These are phyloP conservation scores for Bujurquina vittata DNA, from an alignment of 2,113 vertebrate species.

Conservation along the genomic window DNA sequence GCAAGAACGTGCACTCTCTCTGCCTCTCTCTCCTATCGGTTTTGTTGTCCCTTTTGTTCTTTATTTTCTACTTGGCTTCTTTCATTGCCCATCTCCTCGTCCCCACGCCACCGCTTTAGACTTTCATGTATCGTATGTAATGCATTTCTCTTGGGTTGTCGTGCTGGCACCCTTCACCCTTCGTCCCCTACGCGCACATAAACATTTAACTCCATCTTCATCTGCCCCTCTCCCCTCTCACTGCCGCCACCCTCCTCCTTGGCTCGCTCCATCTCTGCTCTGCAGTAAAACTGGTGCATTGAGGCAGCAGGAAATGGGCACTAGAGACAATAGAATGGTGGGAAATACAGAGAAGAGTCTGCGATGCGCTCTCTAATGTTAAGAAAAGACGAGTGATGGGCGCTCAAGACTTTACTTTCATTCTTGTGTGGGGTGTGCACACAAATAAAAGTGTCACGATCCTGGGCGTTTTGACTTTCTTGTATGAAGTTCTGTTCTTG, in stretches of 20 bases:
- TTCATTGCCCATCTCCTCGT: background rate
- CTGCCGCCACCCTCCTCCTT: constrained; percentile 55
- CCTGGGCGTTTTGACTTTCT: too few species aligned
- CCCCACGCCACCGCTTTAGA: constrained; percentile 10
- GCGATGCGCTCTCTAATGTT: constrained; percentile 21
- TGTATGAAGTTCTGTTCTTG: too few species aligned
- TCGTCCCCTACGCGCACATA: constrained; percentile 38
- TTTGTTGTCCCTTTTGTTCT: constrained; percentile 36
- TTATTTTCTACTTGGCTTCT: constrained; percentile 3
- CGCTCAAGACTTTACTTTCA: background rate
- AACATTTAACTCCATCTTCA: constrained; percentile 63
- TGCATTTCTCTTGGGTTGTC: constrained; percentile 37
- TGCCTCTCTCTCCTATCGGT: background rate
- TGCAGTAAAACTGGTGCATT: constrained; percentile 83
- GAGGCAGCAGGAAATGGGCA: constrained; percentile 75
- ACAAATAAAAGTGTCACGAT: background rate
- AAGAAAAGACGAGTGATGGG: background rate
- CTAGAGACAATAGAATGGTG: constrained; percentile 77
- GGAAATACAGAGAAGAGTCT: constrained; percentile 45
- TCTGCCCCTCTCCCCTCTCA: constrained; percentile 30
- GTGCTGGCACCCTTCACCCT: constrained; percentile 22
- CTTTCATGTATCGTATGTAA: constrained; percentile 28
- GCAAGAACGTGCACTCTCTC: constrained; percentile 4
- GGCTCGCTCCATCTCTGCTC: constrained; percentile 74
- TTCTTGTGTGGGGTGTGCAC: background rate